phyloP scores from a whole-genome alignment of 2,888 invertebrate species.

The Hylaea fasciaria region DNA sequence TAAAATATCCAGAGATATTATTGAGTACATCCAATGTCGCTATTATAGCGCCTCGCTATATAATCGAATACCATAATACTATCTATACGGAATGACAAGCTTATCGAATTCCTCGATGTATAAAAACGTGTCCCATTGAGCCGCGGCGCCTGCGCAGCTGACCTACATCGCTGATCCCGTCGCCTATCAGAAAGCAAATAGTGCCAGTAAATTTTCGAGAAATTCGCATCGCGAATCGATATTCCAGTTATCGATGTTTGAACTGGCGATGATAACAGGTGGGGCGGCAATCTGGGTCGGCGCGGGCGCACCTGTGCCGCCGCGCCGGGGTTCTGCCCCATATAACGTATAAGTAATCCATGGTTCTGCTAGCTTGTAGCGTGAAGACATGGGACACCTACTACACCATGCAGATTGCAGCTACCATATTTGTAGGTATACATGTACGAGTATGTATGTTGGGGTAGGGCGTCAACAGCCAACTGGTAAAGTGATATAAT shows the following conservation, averaged over 20 bases:
- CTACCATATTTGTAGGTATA: no score
- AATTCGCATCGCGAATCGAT: constrained; percentile 51
- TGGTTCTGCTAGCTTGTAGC: no score
- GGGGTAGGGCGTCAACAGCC: no score
- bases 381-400: no score
- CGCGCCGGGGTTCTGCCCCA: background rate
- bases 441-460: no score
- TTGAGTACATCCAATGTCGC: no score
- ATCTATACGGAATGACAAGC: background rate
- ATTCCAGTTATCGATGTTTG: constrained; percentile 52
- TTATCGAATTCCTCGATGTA: constrained; percentile 9
- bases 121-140: no score
- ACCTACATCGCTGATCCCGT: constrained; percentile 16
- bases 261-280: constrained; percentile 49
- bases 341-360: no score
- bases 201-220: constrained; percentile 50
- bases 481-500: no score
- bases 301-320: constrained; percentile 54
- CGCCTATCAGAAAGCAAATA: constrained; percentile 53
- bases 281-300: constrained; percentile 57
- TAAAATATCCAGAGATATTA: no score
- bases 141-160: constrained; percentile 3
- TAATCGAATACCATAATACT: no score
- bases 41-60: background rate
- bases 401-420: no score